phyloP scores from a whole-genome alignment of 1,140 invertebrate genomes.

The Ceratina calcarata region DNA sequence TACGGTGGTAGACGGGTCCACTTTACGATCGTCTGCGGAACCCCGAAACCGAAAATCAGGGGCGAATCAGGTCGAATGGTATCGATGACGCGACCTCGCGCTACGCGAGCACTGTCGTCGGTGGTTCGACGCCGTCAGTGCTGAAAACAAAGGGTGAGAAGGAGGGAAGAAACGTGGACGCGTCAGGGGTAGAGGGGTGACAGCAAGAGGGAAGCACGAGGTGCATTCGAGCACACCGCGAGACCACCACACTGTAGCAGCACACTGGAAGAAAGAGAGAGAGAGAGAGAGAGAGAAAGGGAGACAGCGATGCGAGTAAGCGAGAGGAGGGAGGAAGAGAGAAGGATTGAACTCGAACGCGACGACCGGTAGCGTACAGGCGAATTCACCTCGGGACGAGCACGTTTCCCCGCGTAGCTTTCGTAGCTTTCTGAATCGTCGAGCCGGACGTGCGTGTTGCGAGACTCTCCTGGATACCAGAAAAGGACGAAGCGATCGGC shows the following conservation, averaged over 20 bases:
- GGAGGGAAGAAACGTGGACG: background rate
- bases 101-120: background rate
- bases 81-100: background rate
- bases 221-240: slow-evolving; percentile 35
- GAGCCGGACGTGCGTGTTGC: slow-evolving; percentile 56
- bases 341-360: slow-evolving; percentile 8
- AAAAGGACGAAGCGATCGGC: slow-evolving; percentile 41
- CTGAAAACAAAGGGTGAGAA: background rate
- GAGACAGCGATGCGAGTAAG: too few species aligned
- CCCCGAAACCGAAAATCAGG: background rate
- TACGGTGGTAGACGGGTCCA: slow-evolving; percentile 41
- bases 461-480: slow-evolving; percentile 37
- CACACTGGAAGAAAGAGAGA: background rate
- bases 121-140: background rate
- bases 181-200: background rate
- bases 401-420: slow-evolving; percentile 58
- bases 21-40: slow-evolving; percentile 10
- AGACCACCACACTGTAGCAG: slow-evolving; percentile 41
- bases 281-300: too few species aligned
- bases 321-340: background rate
- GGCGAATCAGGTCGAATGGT: background rate
- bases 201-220: background rate
- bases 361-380: slow-evolving; percentile 21
- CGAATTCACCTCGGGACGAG: slow-evolving; percentile 47
- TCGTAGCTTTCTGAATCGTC: slow-evolving; percentile 60